Conservation (phyloP, 2,797 vertebrate genomes). For the Peromyscus attwateri region DNA sequence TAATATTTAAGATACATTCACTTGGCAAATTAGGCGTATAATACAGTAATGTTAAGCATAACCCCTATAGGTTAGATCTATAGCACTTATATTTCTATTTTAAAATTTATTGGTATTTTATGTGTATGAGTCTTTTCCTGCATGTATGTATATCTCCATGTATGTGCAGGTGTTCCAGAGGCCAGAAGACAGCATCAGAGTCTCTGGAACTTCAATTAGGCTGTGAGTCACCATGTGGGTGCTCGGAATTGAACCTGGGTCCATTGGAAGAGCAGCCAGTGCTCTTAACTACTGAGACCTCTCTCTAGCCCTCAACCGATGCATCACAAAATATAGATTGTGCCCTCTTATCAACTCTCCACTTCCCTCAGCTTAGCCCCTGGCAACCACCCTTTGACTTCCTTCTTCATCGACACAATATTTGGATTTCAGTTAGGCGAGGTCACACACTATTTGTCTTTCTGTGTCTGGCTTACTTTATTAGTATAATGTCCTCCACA, state of each 20-base stretch:
- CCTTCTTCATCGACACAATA: neutral
- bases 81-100: neutral
- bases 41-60: neutral
- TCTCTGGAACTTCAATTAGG: neutral
- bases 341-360: neutral
- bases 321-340: neutral
- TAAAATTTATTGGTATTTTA: neutral
- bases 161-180: neutral
- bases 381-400: neutral
- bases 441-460: neutral
- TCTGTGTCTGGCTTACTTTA: neutral
- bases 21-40: neutral
- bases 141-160: neutral
- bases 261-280: neutral
- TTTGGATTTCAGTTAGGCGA: neutral
- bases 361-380: neutral
- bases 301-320: neutral
- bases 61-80: neutral
- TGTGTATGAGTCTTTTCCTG: neutral
- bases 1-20: neutral
- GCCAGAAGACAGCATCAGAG: neutral
- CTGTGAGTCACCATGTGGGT: neutral
- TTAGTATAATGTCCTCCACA: neutral
- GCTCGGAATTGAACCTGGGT: neutral
- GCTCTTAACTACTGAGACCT: neutral